phyloP scores from a whole-genome alignment of 2,797 vertebrate species.

The Parauchenoglanis ngamensis region DNA sequence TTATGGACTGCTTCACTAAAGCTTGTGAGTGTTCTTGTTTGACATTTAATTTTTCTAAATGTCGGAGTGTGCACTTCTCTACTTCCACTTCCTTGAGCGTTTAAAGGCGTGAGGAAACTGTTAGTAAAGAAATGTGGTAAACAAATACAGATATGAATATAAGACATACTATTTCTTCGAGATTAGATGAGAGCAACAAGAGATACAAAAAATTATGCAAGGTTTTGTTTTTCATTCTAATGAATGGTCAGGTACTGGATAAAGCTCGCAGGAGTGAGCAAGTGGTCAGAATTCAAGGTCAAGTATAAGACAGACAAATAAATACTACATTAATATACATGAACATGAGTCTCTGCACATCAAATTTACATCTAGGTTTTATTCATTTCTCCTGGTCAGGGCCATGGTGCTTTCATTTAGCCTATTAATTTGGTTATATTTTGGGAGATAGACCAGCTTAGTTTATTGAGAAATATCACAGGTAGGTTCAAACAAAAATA shows the following conservation, averaged over 20 bases:
- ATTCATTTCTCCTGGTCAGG: not conserved
- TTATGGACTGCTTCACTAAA: slow-evolving; percentile 3
- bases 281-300: not conserved
- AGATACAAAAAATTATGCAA: not conserved
- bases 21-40: slow-evolving; percentile 12
- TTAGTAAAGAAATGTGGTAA: slow-evolving; percentile 26
- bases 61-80: slow-evolving; percentile 16
- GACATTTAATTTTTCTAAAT: slow-evolving; percentile 10
- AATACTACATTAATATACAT: not conserved
- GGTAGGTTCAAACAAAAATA: not conserved
- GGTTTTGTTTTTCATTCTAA: not conserved
- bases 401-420: not conserved
- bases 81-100: not conserved
- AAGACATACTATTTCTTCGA: not conserved
- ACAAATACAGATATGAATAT: not conserved
- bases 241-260: not conserved
- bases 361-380: not conserved
- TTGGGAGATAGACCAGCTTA: not conserved
- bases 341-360: not conserved
- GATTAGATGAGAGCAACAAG: not conserved
- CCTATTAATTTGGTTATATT: not conserved
- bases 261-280: not conserved
- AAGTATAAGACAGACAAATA: not conserved
- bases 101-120: slow-evolving; percentile 14
- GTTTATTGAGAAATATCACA: not conserved